Base-by-base conservation (phyloP, 2,113 vertebrate genomes). In the Guaruba guarouba region DNA sequence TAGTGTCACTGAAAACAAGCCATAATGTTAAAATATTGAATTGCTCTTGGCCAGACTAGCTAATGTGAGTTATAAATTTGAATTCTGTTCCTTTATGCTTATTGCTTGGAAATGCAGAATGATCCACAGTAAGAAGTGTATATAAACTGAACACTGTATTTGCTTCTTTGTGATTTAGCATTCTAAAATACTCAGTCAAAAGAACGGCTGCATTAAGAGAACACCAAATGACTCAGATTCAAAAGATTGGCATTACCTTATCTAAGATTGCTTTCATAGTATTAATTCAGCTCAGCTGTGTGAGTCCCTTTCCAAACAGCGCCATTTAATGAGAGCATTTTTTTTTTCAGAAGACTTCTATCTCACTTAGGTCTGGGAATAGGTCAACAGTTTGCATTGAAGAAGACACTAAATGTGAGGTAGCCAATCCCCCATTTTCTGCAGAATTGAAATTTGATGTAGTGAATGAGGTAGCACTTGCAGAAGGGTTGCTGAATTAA, bases 1-100 rank as follows among this genome's bases (percentile, higher is more conserved):
- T 48, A 78, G 31, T 68, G 55, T 41, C 78, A 87, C 66, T 83
- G 80, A 86, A 94, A 95, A 74, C 63, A 93, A 92, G 54, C 71
- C 66, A 49, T 88, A 86, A 93, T 54, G 9, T 74, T 83, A 70
- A 92, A 96, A 96, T 96, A 96, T 83, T 86, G 80, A 77, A 86
- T 74, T 83, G 68, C 44, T 92, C 37, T 92, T 88, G 80, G 68
- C 48, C 64, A 63, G 41, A 83, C 31, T 35, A 83, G 64, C 59
- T 83, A 92, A 92, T 51, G 57, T 0, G 0, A 78, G 73, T 80
- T 77, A 92, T 78, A 90, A 81, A 91, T 91, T 92, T 83, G 68
- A 92, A 86, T 92, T 74, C 61, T 81, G 12, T 77, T 92, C 54
- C 68, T 86, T 59, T 88, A 77, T 88, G 73, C 54, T 93, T 83